Conservation (phyloP, 2,797 vertebrate genomes). For the Ptychadena robeensis region DNA sequence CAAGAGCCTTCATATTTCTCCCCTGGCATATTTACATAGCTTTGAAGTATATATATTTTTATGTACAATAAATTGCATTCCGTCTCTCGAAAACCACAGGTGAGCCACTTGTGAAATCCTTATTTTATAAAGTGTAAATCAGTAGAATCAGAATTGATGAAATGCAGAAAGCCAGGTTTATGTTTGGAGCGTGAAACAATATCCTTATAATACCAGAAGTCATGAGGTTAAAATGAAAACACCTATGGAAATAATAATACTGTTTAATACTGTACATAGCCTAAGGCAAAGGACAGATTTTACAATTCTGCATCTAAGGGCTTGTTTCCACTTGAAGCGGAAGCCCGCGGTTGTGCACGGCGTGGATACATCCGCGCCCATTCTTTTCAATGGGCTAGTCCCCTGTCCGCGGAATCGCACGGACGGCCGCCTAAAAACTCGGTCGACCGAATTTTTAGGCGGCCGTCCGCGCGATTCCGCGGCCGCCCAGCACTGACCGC, state of each 20-base stretch:
- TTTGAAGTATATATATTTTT: neutral
- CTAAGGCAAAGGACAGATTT: neutral
- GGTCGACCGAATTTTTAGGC: too few relatives aligned
- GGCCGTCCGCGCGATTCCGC: too few relatives aligned
- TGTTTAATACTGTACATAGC: neutral
- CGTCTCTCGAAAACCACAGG: neutral
- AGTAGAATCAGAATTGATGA: neutral
- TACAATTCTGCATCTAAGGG: neutral
- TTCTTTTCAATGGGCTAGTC: too few relatives aligned
- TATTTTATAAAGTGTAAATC: neutral
- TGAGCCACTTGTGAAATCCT: neutral
- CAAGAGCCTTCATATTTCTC: too few relatives aligned
- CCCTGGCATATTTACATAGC: neutral
- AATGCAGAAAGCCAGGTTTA: neutral
- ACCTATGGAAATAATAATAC: neutral
- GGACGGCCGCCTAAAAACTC: too few relatives aligned
- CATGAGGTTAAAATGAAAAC: conserved; percentile 6
- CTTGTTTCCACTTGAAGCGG: too few relatives aligned
- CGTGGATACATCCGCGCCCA: too few relatives aligned
- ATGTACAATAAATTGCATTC: neutral
- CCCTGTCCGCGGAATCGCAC: too few relatives aligned
- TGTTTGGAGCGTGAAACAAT: neutral
- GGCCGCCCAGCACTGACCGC: too few relatives aligned
- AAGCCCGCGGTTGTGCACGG: too few relatives aligned
- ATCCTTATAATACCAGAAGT: neutral